Base-by-base conservation (phyloP, 2,888 invertebrate genomes). In the Limenitis camilla region DNA sequence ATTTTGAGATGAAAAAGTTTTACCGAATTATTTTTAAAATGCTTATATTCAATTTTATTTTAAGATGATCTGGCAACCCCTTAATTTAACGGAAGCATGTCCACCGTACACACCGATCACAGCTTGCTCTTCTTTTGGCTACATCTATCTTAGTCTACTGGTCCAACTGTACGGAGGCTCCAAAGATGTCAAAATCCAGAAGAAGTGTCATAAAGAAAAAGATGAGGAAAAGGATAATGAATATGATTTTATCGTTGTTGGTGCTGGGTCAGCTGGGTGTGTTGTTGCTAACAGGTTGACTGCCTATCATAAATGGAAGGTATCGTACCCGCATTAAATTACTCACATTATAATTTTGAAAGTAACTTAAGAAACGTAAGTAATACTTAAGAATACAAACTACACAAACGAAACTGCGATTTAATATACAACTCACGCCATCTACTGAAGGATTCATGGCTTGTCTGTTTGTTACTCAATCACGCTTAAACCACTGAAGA, bases 181-280 rank as follows among this genome's bases (percentile, higher is more conserved):
- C 0, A 31, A 49, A 0, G 75, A 76, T 44, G 56, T 57, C 31
- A 59, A 64, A 35, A 55, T 52, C 8, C 64, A 67, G 41, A 43
- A 46, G 5, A 6, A 28, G 7, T 41, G 30, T 19, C 19, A 19
- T 11, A 19, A 9, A 7, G 27, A 32, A 9, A 35, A 40, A n/a
- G 11, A 33, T 11, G 40, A 30, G 5, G 33, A 32, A 7, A 10
- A 19, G 9, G 6, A 35, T 1, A 11, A 41, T 28, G 70, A 71
- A 30, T 81, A 72, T 46, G 81, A 82, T 40, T 82, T 82, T 32
- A 74, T 82, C 3, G 70, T 82, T 0, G 78, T 82, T 0, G 82
- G 81, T 0, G 82, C 81, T 0, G 82, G 82, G 0, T 31, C 81
- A 0, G 76, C 82, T 0, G 82, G 82, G 0, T 78, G 80, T 38